Evolutionary conservation across 2,888 invertebrate species (phyloP).

Genomic region (Drosophila mayaguana): DNA sequence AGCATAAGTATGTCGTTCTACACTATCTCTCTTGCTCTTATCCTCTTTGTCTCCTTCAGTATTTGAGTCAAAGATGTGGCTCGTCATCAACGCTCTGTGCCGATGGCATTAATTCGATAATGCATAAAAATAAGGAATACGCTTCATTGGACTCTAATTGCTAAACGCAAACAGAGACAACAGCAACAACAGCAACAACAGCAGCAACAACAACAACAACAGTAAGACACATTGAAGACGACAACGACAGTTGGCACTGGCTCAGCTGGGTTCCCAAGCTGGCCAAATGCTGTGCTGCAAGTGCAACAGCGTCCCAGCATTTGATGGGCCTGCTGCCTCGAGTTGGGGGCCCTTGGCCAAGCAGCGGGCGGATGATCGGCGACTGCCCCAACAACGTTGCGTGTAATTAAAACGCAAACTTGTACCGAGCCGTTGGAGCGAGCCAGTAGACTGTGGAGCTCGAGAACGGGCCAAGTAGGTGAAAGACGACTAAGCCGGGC

Average conservation of each 20-base stretch:
- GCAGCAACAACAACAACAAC: conserved; percentile 20
- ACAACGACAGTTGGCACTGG: conserved; percentile 58
- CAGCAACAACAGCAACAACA: conserved; percentile 21
- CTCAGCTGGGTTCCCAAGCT: conserved; percentile 37
- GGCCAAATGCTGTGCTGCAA: conserved; percentile 48
- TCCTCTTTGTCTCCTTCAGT: conserved; percentile 13
- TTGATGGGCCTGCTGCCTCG: conserved; percentile 41
- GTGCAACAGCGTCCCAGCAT: conserved; percentile 53
- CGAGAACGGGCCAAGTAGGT: conserved; percentile 54
- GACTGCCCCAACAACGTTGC: conserved; percentile 66
- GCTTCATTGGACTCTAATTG: conserved; percentile 82
- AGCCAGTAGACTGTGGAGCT: not conserved
- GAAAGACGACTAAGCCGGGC: conserved; percentile 64
- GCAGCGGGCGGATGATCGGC: conserved; percentile 49
- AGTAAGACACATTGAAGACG: conserved; percentile 48
- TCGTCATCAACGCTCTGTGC: conserved; percentile 59
- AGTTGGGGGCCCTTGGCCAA: conserved; percentile 39
- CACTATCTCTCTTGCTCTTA: conserved; percentile 1
- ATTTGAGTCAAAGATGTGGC: conserved; percentile 29
- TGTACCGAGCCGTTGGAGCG: conserved; percentile 22
- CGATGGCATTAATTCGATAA: conserved; percentile 79
- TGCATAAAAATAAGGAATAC: conserved; percentile 79
- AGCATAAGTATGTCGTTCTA: conserved; percentile 5
- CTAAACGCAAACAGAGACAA: conserved; percentile 64
- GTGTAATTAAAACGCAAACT: conserved; percentile 81